phyloP scores from a whole-genome alignment of 2,888 invertebrate species.

The Agriopis aurantiaria region DNA sequence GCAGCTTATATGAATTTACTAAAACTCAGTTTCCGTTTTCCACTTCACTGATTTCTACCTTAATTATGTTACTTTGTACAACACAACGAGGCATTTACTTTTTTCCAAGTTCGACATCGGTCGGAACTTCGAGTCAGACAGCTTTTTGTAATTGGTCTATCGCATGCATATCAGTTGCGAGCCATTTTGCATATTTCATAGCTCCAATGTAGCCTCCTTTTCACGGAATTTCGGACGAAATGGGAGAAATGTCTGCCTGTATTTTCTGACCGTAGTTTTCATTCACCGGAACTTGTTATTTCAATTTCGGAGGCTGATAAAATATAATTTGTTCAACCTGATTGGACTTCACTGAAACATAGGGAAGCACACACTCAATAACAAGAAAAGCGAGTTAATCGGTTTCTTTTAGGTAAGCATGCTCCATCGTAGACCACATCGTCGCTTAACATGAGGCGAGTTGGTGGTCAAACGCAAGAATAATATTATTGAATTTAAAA shows the following conservation, averaged over 20 bases:
- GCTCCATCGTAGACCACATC: no score
- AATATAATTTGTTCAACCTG: not conserved
- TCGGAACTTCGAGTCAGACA: constrained; percentile 47
- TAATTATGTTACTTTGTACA: not conserved
- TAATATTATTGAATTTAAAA: no score
- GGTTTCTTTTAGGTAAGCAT: no score
- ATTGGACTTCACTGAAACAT: not conserved
- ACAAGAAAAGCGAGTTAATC: not conserved
- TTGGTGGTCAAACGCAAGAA: no score
- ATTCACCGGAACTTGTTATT: constrained; percentile 7
- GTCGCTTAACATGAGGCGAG: no score
- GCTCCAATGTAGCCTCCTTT: constrained; percentile 40
- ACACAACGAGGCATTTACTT: not conserved
- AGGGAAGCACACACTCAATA: not conserved
- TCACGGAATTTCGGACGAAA: constrained; percentile 31
- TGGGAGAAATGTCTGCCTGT: constrained; percentile 27
- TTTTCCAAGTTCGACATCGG: constrained; percentile 46
- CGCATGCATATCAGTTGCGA: constrained; percentile 66
- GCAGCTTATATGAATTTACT: no score
- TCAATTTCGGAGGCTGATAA: constrained; percentile 8
- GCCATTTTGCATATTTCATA: constrained; percentile 70
- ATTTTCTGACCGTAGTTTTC: constrained; percentile 21
- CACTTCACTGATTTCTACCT: not conserved
- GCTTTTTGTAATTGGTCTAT: constrained; percentile 67
- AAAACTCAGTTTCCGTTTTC: not conserved